Conservation (phyloP, 37 sponge, comb jelly and placozoan species). For the Cliona cf. orientalis region DNA sequence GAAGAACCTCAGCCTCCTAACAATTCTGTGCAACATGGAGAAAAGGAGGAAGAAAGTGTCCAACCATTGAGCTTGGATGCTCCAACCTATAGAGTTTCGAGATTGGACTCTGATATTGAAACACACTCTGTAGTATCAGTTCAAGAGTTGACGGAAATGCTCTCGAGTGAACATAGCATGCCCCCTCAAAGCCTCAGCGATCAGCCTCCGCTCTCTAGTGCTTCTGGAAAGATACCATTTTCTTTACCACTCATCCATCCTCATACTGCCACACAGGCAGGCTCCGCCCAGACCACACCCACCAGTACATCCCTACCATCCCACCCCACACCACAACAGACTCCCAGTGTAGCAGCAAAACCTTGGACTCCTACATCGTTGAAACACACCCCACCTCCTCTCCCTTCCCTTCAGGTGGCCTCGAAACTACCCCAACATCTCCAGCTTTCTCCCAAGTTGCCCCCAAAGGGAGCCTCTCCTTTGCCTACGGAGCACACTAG, state of each 20-base stretch:
- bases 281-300: neutral
- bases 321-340: neutral
- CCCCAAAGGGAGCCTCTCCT: too few species aligned
- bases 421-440: too few species aligned
- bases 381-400: neutral
- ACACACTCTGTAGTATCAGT: slow-evolving; percentile 42
- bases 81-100: neutral
- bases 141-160: slow-evolving; percentile 40
- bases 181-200: neutral
- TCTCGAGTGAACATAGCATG: slow-evolving; percentile 11
- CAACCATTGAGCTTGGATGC: neutral
- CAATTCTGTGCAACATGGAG: too few species aligned
- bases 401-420: too few species aligned
- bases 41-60: too few species aligned
- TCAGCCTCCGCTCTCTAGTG: neutral
- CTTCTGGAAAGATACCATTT: neutral
- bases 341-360: neutral
- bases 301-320: neutral
- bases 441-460: too few species aligned
- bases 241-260: neutral
- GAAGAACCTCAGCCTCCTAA: too few species aligned
- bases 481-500: too few species aligned
- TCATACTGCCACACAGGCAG: neutral
- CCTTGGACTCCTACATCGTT: neutral
- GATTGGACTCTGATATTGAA: slow-evolving; percentile 40